Base-by-base conservation (phyloP, 23 tunicate species). In the Oikopleura vanhoeffeni region DNA sequence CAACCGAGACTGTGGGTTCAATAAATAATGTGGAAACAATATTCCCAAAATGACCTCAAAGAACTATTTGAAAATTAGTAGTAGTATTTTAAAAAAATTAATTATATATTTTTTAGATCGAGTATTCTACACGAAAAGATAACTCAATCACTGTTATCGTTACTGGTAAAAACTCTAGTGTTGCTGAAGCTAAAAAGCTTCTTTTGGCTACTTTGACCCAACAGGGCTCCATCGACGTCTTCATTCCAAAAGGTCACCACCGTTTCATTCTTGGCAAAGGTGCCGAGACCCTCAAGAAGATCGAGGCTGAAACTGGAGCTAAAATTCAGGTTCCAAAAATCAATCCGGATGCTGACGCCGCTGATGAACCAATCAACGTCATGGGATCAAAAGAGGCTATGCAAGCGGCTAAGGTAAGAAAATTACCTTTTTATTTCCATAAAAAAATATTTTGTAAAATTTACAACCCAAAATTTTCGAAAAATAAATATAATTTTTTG, bases 301-400 rank as follows among this genome's bases (percentile, higher is more conserved):
- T 95, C 39, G 99, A 95, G 84, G 83, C 87, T 75, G 96, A 95
- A 32, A 95, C 99, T 39, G 99, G 96, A 40, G 89, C 99, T 39
- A 95, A 90, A 86, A 95, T 95, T 88, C 87, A 76, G 77, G 88
- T 95, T 2, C 99, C 99, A 0, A 83, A 91, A 39, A 49, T 49
- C 64, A 49, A 24, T 24, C n/a, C n/a, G n/a, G 67, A 86, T 35
- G 96, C 88, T 30, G 79, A 71, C 33, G 91, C 89, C 40, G 77
- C 85, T 1, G 91, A 88, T 88, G 87, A 71, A 4, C 83, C 85
- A 39, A 87, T 95, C 85, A 86, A 84, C 32, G 90, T 95, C 79
- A 86, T 76, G 39, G 99, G 99, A 1, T 87, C 96, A 1, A 91
- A 90, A 64, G 99, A 95, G 34, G 99, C 96, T 0, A 85, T 95